phyloP scores from a whole-genome alignment of 2,888 invertebrate genomes.

The Nomada lathburiana region DNA sequence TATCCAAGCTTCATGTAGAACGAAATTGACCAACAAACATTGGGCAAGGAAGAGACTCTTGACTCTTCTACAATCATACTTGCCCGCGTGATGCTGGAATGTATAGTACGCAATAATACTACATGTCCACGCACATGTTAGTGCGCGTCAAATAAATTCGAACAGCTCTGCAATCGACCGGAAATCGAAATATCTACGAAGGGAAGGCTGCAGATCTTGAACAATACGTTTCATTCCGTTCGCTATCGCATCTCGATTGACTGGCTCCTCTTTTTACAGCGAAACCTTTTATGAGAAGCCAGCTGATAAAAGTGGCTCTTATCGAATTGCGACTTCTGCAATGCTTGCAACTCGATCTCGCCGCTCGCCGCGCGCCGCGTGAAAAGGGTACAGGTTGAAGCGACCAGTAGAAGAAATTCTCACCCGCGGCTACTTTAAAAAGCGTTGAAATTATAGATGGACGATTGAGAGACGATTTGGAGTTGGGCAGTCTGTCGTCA shows the following conservation, averaged over 20 bases:
- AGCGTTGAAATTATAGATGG: slow-evolving; percentile 10
- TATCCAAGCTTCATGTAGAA: too few relatives aligned
- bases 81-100: too few relatives aligned
- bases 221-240: slow-evolving; percentile 37
- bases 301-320: slow-evolving; percentile 50
- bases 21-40: too few relatives aligned
- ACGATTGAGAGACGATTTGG: too few relatives aligned
- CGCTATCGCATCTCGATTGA: slow-evolving; percentile 23
- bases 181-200: slow-evolving; percentile 19
- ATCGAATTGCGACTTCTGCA: slow-evolving; percentile 47
- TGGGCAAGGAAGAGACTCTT: too few relatives aligned
- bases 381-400: slow-evolving; percentile 1
- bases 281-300: slow-evolving; percentile 43
- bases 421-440: neutral
- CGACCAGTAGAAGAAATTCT: slow-evolving; percentile 17
- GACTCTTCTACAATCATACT: too few relatives aligned
- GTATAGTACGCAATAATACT: too few relatives aligned
- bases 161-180: neutral
- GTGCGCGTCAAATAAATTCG: slow-evolving; percentile 22
- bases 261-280: slow-evolving; percentile 11
- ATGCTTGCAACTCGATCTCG: slow-evolving; percentile 13
- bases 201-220: neutral
- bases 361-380: neutral
- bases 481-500: too few relatives aligned
- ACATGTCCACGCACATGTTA: too few relatives aligned